Evolutionary conservation across 2,888 invertebrate species (phyloP).

Genomic region (Dorcus hopei): DNA sequence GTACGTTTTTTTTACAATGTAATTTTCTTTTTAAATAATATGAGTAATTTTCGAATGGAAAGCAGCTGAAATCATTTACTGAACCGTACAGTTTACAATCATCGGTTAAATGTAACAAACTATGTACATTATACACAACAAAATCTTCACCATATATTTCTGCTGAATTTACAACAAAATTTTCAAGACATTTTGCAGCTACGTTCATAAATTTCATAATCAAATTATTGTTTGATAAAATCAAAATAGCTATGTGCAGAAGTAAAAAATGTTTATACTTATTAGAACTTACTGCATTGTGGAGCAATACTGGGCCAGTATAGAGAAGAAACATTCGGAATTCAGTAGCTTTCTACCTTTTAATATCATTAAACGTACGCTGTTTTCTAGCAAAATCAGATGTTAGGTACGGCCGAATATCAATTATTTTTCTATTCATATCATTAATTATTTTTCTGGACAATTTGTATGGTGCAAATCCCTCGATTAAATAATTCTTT

Average conservation of each 20-base stretch:
- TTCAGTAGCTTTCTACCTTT: slow-evolving; percentile 23
- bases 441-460: background rate
- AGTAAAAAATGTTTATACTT: slow-evolving; percentile 25
- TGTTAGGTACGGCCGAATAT: slow-evolving; percentile 3
- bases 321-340: slow-evolving; percentile 21
- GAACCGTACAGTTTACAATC: background rate
- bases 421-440: slow-evolving; percentile 1
- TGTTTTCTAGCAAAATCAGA: slow-evolving; percentile 17
- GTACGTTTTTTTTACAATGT: background rate
- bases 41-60: too few relatives aligned
- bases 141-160: slow-evolving; percentile 2
- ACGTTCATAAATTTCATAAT: background rate
- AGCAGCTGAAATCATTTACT: background rate
- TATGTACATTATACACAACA: slow-evolving; percentile 7
- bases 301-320: slow-evolving; percentile 14
- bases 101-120: slow-evolving; percentile 1
- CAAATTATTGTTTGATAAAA: slow-evolving; percentile 7
- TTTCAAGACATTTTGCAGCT: background rate
- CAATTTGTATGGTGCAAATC: background rate
- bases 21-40: background rate
- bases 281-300: slow-evolving; percentile 9
- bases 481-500: slow-evolving; percentile 4
- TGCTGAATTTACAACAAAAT: slow-evolving; percentile 1
- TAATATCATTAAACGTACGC: slow-evolving; percentile 16
- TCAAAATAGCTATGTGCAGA: slow-evolving; percentile 18